Evolutionary conservation across 64 coral and sea anemone species (phyloP).

Genomic region (Acropora tenuis): DNA sequence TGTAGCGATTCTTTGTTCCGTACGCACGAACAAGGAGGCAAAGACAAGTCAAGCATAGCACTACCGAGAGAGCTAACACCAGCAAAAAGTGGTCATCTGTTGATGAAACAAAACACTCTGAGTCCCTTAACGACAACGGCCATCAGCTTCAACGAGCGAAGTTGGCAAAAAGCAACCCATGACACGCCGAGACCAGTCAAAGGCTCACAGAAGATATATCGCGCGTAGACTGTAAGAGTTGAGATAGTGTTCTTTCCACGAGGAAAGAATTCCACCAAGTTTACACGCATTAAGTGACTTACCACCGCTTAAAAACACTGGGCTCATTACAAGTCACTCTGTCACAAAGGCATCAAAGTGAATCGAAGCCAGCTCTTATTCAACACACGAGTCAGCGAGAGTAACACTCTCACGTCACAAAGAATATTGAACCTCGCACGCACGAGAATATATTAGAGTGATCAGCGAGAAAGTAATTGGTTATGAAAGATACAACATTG

Average conservation of each 20-base stretch:
- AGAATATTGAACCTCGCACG: neutral
- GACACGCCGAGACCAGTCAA: constrained; percentile 4
- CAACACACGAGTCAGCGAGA: neutral
- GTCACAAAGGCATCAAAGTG: neutral
- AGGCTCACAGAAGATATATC: neutral
- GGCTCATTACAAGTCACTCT: neutral
- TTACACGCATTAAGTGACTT: neutral
- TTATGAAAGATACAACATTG: no score
- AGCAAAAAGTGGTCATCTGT: constrained; percentile 22
- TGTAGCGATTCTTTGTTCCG: neutral
- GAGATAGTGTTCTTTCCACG: neutral
- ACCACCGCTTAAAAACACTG: neutral
- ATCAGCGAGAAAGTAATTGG: no score
- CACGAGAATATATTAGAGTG: neutral
- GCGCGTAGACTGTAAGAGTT: neutral
- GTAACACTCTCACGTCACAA: neutral
- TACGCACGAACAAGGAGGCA: constrained; percentile 14
- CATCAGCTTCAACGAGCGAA: constrained; percentile 23
- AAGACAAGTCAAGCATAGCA: neutral
- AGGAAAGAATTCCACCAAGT: neutral
- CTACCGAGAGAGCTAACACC: neutral
- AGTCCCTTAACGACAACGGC: neutral
- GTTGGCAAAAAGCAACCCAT: neutral
- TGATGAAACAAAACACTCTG: neutral
- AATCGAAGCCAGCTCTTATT: neutral